phyloP scores from a whole-genome alignment of 2,113 vertebrate genomes.

The Potamarius usumacintae region DNA sequence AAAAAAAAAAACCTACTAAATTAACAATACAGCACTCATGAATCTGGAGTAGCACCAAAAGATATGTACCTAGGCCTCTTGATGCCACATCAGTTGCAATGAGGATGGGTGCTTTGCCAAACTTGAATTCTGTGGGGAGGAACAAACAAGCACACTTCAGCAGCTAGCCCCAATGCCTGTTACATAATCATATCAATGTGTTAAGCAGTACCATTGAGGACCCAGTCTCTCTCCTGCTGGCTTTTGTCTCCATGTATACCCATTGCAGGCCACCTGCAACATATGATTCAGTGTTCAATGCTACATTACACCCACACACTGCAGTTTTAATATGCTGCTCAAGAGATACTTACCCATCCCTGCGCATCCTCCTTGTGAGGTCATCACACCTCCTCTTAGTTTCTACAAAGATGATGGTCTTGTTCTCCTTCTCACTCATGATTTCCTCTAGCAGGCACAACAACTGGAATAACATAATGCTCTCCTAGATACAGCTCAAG shows the following conservation, averaged over 20 bases:
- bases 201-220: constrained; percentile 86
- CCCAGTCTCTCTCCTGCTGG: constrained; percentile 98
- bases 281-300: not conserved
- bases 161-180: not conserved
- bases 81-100: constrained; percentile 98
- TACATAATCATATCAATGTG: no score
- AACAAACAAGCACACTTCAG: not conserved
- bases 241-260: constrained; percentile 99
- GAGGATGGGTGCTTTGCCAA: constrained; percentile 96
- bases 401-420: constrained; percentile 98
- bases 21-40: constrained; percentile 30
- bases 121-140: constrained; percentile 88
- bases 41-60: constrained; percentile 54
- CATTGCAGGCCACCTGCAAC: constrained; percentile 90
- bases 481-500: no score
- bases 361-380: constrained; percentile 93
- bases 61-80: constrained; percentile 97
- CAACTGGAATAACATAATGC: no score
- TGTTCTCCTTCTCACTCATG: constrained; percentile 99
- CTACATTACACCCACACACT: not conserved
- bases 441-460: constrained; percentile 97
- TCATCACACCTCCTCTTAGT: constrained; percentile 97
- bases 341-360: constrained; percentile 83
- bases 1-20: constrained; percentile 82
- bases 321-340: fast-evolving